These are phyloP conservation scores for Hypena proboscidalis DNA, from an alignment of 2,888 invertebrate species.

Conservation along the genomic window DNA sequence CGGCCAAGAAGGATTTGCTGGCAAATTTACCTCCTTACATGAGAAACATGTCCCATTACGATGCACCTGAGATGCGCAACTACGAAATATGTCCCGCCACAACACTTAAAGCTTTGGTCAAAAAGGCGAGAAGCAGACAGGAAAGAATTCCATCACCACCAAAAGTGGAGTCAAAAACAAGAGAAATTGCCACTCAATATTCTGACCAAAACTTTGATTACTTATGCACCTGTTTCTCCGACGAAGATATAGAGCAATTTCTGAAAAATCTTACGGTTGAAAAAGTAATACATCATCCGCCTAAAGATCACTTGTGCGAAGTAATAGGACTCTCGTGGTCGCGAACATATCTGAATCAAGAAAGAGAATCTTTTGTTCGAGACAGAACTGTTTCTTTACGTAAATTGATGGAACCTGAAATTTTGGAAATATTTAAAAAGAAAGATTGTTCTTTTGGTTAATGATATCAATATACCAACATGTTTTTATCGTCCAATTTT, in stretches of 20 bases:
- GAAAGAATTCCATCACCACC: conserved; percentile 27
- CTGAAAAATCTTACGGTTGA: too few relatives aligned
- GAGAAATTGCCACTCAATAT: conserved; percentile 58
- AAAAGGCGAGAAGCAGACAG: conserved; percentile 49
- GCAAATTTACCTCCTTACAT: conserved; percentile 73
- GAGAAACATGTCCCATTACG: conserved; percentile 61
- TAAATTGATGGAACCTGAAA: conserved; percentile 54
- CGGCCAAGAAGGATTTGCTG: conserved; percentile 62
- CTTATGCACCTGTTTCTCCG: conserved; percentile 66
- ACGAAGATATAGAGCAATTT: conserved; percentile 53
- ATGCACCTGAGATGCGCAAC: conserved; percentile 56
- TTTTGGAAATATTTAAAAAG: conserved; percentile 65
- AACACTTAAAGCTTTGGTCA: conserved; percentile 58
- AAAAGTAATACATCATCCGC: too few relatives aligned
- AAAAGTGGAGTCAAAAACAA: conserved; percentile 49
- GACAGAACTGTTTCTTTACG: conserved; percentile 58
- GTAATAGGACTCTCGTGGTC: conserved; percentile 46
- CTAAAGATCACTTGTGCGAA: conserved; percentile 32
- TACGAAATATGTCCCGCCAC: conserved; percentile 62
- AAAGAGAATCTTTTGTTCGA: conserved; percentile 50
- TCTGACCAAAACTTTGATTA: conserved; percentile 61
- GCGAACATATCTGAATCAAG: conserved; percentile 39
- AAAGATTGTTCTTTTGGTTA: conserved; percentile 43
- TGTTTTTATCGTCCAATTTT: too few relatives aligned
- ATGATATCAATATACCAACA: too few relatives aligned